Evolutionary conservation across 2,797 vertebrate species (phyloP), one percentile per base, ranked within the genome.

Genomic region (Phoeniculus purpureus): DNA sequence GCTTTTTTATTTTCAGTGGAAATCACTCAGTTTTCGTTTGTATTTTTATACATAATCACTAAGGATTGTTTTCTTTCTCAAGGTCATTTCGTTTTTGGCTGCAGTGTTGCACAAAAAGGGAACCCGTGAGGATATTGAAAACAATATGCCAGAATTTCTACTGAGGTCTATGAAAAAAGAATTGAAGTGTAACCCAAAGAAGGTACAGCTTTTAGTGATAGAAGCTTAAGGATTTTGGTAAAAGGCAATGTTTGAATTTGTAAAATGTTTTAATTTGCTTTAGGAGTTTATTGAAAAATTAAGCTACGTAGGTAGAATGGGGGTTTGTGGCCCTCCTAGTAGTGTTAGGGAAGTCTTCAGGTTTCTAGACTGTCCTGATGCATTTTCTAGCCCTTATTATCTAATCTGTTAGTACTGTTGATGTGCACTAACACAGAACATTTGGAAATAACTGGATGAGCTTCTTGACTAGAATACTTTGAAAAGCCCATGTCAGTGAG

Each of bases 51-150:
- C 10, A 23, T 56, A 71, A 29, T 92, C 31, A 79, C 59, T 90
- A 18, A 89, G 68, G 81, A 76, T 77, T 85, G 23, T 84, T 84
- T 83, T 65, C 81, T 76, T 73, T 72, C 26, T 40, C n/a, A 72
- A 99, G 99, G 98, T 99, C 40, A 99, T 99, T 95, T 98, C 99
- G 27, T 99, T 99, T 96, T 97, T 99, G 96, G 98, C 99, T 96
- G 99, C 99, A 82, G 97, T 98, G 86, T 96, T 99, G 82, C 97
- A 97, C 92, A 99, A 99, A 98, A 99, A 97, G 10, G 99, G 99
- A 78, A 99, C 98, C 45, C 98, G 96, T 97, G 97, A 98, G 43
- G 99, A 99, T 95, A 97, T 99, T 81, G 97, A 99, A 96, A 99
- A 99, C 92, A 99, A 99, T 88, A 98, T 98, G 96, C 99, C 99